phyloP scores from a whole-genome alignment of 2,113 vertebrate species.

The Narcine bancroftii region DNA sequence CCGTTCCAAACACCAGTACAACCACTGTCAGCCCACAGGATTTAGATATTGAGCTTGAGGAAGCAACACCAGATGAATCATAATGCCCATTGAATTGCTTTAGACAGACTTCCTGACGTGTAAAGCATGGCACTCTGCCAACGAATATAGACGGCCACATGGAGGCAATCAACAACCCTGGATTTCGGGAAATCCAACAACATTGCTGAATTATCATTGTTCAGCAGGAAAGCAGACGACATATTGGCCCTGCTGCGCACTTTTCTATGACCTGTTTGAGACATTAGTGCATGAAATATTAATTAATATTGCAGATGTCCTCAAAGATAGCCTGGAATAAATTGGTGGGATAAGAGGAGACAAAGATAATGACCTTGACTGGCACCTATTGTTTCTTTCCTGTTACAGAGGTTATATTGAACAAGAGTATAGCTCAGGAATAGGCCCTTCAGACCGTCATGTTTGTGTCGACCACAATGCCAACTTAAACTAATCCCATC shows the following conservation, averaged over 20 bases:
- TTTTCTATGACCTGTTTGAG: not conserved
- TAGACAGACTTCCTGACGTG: not conserved
- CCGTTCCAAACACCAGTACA: not conserved
- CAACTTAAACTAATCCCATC: too few relatives aligned
- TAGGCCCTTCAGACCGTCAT: too few relatives aligned
- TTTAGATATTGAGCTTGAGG: slow-evolving; percentile 21
- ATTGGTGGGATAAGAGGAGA: not conserved
- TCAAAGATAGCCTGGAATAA: not conserved
- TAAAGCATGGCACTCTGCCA: not conserved
- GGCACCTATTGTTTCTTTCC: not conserved
- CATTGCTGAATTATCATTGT: not conserved
- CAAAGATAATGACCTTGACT: not conserved
- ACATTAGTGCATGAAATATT: not conserved
- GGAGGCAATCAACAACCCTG: not conserved
- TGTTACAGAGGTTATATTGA: not conserved
- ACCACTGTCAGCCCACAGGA: not conserved
- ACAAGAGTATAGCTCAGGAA: too few relatives aligned
- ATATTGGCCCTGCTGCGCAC: not conserved
- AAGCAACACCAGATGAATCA: not conserved
- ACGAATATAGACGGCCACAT: not conserved
- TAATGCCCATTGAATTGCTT: not conserved
- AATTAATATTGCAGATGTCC: not conserved
- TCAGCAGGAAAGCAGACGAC: not conserved
- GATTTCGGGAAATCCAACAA: not conserved
- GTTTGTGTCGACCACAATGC: too few relatives aligned